Base-by-base conservation (phyloP, 2,797 vertebrate genomes). In the Sebastes minor region DNA sequence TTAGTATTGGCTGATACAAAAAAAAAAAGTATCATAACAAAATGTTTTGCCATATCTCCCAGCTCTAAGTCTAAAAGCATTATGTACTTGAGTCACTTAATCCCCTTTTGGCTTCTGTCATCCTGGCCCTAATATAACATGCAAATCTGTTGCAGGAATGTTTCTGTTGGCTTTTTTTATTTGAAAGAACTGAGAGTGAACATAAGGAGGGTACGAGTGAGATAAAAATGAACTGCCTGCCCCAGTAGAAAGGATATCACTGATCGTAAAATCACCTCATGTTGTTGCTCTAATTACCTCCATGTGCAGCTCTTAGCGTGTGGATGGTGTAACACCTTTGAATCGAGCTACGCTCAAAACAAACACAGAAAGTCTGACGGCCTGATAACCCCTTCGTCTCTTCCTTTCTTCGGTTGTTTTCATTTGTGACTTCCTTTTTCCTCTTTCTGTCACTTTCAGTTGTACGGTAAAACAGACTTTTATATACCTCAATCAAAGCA, bases 221-320 rank as follows among this genome's bases (percentile, higher is more conserved):
- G 30, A 64, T 67, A 30, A 18, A 74, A 76, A 65, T 22, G 53
- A 62, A 59, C 53, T 60, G 23, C 25, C 6, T 46, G n/a, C 38
- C 14, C 3, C 18, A 2, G n/a, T 70, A 33, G 63, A 56, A 71
- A 74, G 75, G 8, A 28, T 46, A 30, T 60, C 25, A 27, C 18
- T 27, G 42, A 53, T 74, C 2, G 14, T 83, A 75, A 88, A 84
- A 57, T 35, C 52, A 49, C 52, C 46, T 60, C 28, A 55, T 74
- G 35, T 66, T 57, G 73, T 80, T 63, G 61, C 20, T 74, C n/a
- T 78, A 70, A 88, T 90, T 52, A 71, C 18, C 66, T 38, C 42
- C 82, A 82, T 79, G 66, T 81, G 82, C 59, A 70, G 80, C 59
- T 53, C 22, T 11, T 38, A 27, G n/a, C 23, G 42, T 28, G 60